Conservation (phyloP, 2,113 vertebrate species). For the Petrocephalus microphthalmus region DNA sequence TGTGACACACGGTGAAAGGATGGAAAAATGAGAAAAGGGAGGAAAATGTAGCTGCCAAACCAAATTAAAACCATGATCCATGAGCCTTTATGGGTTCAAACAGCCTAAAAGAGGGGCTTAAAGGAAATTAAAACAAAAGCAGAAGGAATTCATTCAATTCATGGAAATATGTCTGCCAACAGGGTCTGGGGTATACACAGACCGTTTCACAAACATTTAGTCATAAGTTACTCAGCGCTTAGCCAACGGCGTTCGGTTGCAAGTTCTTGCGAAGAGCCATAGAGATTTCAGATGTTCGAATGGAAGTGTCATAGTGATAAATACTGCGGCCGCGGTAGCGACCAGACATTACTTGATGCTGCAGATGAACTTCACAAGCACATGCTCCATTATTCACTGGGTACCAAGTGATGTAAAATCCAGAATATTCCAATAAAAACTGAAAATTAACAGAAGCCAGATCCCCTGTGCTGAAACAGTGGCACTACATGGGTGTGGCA, state of each 20-base stretch:
- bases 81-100: neutral
- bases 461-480: neutral
- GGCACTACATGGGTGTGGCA: too few species aligned
- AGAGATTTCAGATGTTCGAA: neutral
- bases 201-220: neutral
- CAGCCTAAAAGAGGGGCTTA: neutral
- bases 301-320: neutral
- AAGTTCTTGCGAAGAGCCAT: neutral
- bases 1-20: neutral
- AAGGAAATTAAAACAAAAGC: neutral
- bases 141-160: slow-evolving; percentile 1
- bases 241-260: neutral
- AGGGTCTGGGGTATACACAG: neutral
- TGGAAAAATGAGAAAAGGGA: neutral
- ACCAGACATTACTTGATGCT: neutral
- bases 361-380: neutral
- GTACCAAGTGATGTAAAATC: neutral
- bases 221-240: slow-evolving; percentile 7
- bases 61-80: neutral
- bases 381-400: neutral
- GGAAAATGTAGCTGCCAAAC: neutral
- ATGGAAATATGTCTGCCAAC: neutral
- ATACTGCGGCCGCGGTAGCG: neutral
- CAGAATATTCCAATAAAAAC: neutral
- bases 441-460: neutral